These are phyloP conservation scores for Globia sparganii DNA, from an alignment of 2,888 invertebrate species.

Conservation along the genomic window DNA sequence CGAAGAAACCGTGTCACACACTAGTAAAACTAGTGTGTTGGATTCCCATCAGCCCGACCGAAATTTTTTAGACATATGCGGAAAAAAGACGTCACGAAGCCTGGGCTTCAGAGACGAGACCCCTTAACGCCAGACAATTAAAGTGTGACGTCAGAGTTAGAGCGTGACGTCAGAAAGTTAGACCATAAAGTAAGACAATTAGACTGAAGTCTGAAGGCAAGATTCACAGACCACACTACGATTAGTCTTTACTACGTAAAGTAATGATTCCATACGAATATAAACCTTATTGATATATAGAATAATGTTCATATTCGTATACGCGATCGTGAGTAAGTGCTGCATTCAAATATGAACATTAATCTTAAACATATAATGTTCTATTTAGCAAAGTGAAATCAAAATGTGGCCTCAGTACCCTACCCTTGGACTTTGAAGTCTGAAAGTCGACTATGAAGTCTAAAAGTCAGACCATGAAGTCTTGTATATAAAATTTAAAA, in stretches of 20 bases:
- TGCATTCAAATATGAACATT: background rate
- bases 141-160: background rate
- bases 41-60: constrained; percentile 73
- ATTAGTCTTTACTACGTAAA: background rate
- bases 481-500: background rate
- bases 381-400: background rate
- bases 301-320: background rate
- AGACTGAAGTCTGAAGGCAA: background rate
- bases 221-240: background rate
- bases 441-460: background rate
- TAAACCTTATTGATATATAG: background rate
- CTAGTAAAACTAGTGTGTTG: constrained; percentile 71
- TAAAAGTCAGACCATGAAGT: background rate
- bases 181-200: background rate
- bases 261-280: background rate
- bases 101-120: constrained; percentile 59
- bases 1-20: constrained; percentile 1
- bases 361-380: background rate
- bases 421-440: background rate
- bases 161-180: background rate
- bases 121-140: background rate
- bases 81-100: constrained; percentile 69
- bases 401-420: background rate
- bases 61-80: constrained; percentile 74
- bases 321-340: background rate